phyloP scores from a whole-genome alignment of 2,797 vertebrate species.

The Pseudocheirus occidentalis region DNA sequence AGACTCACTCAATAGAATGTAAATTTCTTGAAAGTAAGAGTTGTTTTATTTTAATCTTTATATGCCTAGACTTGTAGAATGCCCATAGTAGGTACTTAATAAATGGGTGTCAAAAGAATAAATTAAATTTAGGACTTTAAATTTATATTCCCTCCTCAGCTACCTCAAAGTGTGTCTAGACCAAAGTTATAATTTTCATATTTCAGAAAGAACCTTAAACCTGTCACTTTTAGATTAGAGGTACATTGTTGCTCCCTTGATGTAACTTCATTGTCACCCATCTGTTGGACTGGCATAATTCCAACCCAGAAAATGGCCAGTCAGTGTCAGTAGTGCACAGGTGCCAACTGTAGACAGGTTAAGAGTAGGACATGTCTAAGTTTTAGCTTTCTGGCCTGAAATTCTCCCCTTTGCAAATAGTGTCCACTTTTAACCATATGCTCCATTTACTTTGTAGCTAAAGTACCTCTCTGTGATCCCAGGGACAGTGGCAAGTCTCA shows the following conservation, averaged over 20 bases:
- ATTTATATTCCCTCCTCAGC: slow-evolving; percentile 58
- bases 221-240: slow-evolving; percentile 83
- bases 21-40: neutral
- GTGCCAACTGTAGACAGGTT: slow-evolving; percentile 75
- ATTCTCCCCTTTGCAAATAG: slow-evolving; percentile 81
- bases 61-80: neutral
- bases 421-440: slow-evolving; percentile 83
- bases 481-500: neutral
- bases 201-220: slow-evolving; percentile 79
- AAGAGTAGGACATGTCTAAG: slow-evolving; percentile 55
- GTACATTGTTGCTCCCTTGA: slow-evolving; percentile 81
- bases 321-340: slow-evolving; percentile 74
- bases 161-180: slow-evolving; percentile 62
- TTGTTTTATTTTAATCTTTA: neutral
- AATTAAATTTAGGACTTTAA: neutral
- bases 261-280: slow-evolving; percentile 76
- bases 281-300: slow-evolving; percentile 79
- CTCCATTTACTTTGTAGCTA: slow-evolving; percentile 49
- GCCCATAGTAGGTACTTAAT: neutral
- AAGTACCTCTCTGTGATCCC: neutral
- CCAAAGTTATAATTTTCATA: slow-evolving; percentile 17
- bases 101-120: neutral
- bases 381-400: slow-evolving; percentile 66
- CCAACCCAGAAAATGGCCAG: slow-evolving; percentile 75
- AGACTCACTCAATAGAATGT: neutral